These are phyloP conservation scores for Carabus problematicus DNA, from an alignment of 2,888 invertebrate species.

Conservation along the genomic window DNA sequence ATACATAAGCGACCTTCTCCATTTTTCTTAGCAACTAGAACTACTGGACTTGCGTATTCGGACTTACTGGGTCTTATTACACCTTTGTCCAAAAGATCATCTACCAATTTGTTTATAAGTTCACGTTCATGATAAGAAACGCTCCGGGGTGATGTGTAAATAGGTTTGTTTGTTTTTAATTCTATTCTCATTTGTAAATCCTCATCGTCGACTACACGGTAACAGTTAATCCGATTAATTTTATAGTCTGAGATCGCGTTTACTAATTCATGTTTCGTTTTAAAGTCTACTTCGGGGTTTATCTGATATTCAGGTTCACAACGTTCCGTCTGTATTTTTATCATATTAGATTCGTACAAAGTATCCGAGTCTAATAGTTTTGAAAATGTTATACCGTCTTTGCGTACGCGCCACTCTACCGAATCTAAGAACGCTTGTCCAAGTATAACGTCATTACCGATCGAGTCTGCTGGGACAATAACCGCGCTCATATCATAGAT, in stretches of 20 bases:
- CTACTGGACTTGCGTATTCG: conserved; percentile 35
- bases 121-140: conserved; percentile 35
- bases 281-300: too few species aligned
- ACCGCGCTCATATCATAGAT: neutral
- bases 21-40: conserved; percentile 26
- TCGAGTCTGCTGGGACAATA: neutral
- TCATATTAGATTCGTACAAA: neutral
- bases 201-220: conserved; percentile 3
- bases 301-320: too few species aligned
- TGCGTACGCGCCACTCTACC: neutral
- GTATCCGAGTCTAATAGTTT: neutral
- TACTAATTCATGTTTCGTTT: neutral
- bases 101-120: conserved; percentile 37
- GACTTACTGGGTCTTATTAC: conserved; percentile 34
- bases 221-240: neutral
- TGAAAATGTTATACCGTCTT: neutral
- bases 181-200: conserved; percentile 8
- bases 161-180: conserved; percentile 10
- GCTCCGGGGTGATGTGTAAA: conserved; percentile 26
- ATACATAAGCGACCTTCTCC: conserved; percentile 25
- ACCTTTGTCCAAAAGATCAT: conserved; percentile 40
- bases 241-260: neutral
- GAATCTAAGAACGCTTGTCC: conserved; percentile 13
- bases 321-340: neutral
- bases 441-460: conserved; percentile 6